Conservation (phyloP, 2,888 invertebrate species). For the Mesopsocus fuscifrons region DNA sequence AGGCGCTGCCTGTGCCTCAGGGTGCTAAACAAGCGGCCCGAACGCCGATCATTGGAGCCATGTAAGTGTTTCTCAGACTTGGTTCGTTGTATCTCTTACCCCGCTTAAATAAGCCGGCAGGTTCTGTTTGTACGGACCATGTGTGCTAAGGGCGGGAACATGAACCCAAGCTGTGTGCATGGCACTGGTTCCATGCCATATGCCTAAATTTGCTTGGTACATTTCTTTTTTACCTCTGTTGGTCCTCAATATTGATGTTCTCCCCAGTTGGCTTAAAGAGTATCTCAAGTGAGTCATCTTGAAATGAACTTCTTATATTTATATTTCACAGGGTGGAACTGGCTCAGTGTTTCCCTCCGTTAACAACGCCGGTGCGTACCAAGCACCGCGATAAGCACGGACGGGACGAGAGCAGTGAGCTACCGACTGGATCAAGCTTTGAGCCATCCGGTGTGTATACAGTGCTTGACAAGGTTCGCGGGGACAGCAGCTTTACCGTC, state of each 20-base stretch:
- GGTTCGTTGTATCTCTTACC: background rate
- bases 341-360: constrained; percentile 54
- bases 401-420: constrained; percentile 18
- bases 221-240: no score
- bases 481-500: constrained; percentile 46
- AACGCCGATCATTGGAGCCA: constrained; percentile 78
- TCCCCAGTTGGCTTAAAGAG: no score
- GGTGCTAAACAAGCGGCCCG: constrained; percentile 35
- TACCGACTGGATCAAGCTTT: constrained; percentile 54
- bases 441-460: constrained; percentile 79
- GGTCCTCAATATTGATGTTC: no score
- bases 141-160: constrained; percentile 1
- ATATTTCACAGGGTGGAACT: constrained; percentile 43
- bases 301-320: background rate
- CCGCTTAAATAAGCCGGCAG: background rate
- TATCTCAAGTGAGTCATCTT: no score
- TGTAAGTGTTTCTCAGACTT: constrained; percentile 41
- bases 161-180: background rate
- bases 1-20: constrained; percentile 49
- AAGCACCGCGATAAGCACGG: constrained; percentile 12
- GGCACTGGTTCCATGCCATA: background rate
- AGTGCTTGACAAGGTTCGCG: constrained; percentile 57
- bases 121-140: background rate
- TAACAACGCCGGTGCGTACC: constrained; percentile 28
- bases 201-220: background rate